Evolutionary conservation across 1,140 invertebrate genomes (phyloP).

Genomic region (Leptonema lineaticorne): DNA sequence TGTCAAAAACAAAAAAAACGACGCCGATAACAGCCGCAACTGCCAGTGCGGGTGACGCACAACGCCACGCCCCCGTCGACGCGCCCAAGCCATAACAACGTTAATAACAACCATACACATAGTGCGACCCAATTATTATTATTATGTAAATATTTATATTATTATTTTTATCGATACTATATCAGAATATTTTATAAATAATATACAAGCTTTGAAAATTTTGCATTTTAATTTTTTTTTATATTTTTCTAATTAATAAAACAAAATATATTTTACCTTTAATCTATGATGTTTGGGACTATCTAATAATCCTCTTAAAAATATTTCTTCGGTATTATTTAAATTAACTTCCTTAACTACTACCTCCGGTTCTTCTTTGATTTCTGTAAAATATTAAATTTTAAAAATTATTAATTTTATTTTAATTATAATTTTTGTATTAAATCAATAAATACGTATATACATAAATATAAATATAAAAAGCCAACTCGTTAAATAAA

Average conservation of each 20-base stretch:
- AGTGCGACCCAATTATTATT: not conserved
- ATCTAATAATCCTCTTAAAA: slow-evolving; percentile 55
- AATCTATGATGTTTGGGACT: slow-evolving; percentile 45
- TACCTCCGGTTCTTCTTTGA: slow-evolving; percentile 38
- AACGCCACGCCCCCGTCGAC: not conserved
- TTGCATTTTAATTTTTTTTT: too few relatives aligned
- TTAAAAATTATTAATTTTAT: not conserved
- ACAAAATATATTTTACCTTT: slow-evolving; percentile 27
- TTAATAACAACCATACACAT: not conserved
- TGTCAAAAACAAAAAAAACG: not conserved
- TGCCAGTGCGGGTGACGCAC: not conserved
- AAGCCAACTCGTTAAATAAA: not conserved
- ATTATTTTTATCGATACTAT: too few relatives aligned
- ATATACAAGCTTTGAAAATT: too few relatives aligned
- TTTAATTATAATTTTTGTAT: too few relatives aligned
- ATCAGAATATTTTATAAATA: too few relatives aligned
- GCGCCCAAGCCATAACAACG: not conserved
- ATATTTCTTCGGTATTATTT: slow-evolving; percentile 55
- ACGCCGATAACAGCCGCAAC: not conserved
- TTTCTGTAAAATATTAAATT: slow-evolving; percentile 33
- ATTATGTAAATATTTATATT: too few relatives aligned
- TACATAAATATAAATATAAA: slow-evolving; percentile 1
- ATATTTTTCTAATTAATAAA: not conserved
- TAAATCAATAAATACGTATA: too few relatives aligned
- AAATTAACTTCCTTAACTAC: slow-evolving; percentile 51